Base-by-base conservation (phyloP, 2,113 vertebrate species). In the Gila orcuttii region DNA sequence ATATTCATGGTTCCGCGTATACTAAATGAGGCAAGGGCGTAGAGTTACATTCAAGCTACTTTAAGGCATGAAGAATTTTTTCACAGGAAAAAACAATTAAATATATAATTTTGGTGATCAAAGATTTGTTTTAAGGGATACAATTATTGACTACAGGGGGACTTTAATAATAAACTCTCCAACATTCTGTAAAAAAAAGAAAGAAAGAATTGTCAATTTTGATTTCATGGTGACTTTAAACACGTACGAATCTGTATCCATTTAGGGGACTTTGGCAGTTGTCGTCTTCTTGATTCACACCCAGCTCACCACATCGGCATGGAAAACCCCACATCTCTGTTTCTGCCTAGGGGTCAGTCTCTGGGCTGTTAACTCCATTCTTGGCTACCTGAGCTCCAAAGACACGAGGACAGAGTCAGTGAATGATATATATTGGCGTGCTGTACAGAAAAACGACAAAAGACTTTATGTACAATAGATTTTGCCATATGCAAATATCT, bases 291-390 rank as follows among this genome's bases (percentile, higher is more conserved):
- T 89, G 80, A 39, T 89, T 19, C 80, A 84, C 68, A 66, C 78
- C 55, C 88, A 86, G 55, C 25, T 81, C 57, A 84, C 62, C 45
- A 59, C 75, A 23, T 83, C 79, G 0, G 36, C 68, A 31, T 89
- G 80, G 80, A 81, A 68, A 13, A 59, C 42, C 6, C 13, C 76
- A 39, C 69, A 75, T 21, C 13, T 88, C 15, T 87, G 75, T n/a
- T 42, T 85, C 21, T 74, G 83, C 21, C 47, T 87, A 33, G 79
- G 79, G 13, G 88, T 80, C 47, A 25, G 79, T 19, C 66, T 89
- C 6, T 89, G 86, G 86, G 73, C 88, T 15, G 86, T 66, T 36
- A 89, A 89, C 86, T 89, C 88, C 25, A 82, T 89, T 9, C 57
- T 87, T 59, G 86, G 86, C 11, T 89, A 79, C 75, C 69, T 88